phyloP scores from a whole-genome alignment of 2,888 invertebrate species.

The Ischnus inquisitorius region DNA sequence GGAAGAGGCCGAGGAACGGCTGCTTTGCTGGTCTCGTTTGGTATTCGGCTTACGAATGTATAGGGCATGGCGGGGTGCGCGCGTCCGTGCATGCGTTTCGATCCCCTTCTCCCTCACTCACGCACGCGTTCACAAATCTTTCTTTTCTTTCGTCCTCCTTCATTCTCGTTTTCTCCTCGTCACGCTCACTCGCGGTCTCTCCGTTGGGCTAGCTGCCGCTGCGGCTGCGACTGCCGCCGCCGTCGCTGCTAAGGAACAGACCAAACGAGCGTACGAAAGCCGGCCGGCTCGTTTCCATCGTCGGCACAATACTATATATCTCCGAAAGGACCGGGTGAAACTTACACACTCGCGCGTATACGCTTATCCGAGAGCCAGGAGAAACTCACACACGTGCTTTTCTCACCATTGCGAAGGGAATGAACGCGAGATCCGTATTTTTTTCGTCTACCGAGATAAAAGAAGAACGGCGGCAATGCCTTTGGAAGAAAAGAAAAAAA shows the following conservation, averaged over 20 bases:
- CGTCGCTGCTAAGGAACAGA: conserved; percentile 32
- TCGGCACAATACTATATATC: conserved; percentile 40
- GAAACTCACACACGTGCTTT: conserved; percentile 41
- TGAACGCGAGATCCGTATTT: conserved; percentile 3
- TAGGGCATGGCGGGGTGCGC: conserved; percentile 70
- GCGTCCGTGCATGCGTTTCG: conserved; percentile 67
- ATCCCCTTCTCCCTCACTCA: conserved; percentile 47
- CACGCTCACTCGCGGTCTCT: conserved; percentile 20
- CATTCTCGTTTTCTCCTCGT: conserved; percentile 56
- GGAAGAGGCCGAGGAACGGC: conserved; percentile 42
- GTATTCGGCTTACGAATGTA: conserved; percentile 73
- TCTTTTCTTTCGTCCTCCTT: conserved; percentile 42
- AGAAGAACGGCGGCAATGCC: not conserved
- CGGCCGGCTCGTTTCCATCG: conserved; percentile 67
- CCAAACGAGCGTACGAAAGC: conserved; percentile 65
- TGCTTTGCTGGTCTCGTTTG: conserved; percentile 69
- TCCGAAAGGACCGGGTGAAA: conserved; percentile 40
- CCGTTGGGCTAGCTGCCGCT: conserved; percentile 3
- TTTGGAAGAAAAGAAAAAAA: not conserved
- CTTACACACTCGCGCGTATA: conserved; percentile 20
- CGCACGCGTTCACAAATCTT: conserved; percentile 61
- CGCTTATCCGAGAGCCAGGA: conserved; percentile 5
- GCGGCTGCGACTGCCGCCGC: conserved; percentile 41
- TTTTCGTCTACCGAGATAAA: conserved; percentile 5
- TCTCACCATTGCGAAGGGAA: conserved; percentile 42